Evolutionary conservation across 2,113 vertebrate genomes (phyloP), one percentile per base, ranked within the genome.

Genomic region (Labeo rohita): DNA sequence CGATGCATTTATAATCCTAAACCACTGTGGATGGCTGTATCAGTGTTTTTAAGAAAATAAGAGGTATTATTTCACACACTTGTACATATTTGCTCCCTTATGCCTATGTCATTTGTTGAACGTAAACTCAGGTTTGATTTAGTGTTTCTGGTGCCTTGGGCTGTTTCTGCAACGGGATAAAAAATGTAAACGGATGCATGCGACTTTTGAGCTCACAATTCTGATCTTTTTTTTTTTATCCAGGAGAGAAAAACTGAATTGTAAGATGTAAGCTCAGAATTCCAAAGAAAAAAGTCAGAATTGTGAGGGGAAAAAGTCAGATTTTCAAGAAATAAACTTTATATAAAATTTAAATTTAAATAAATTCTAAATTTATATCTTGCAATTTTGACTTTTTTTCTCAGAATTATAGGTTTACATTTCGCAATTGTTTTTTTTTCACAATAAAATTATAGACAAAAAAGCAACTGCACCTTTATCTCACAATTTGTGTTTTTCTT

Each of bases 51-150:
- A 80, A 65, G 3, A 66, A 65, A 65, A 23, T 47, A 65, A 65
- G 79, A 65, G 79, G 79, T 80, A 49, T 47, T 80, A 65, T 65
- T 80, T 80, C 43, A 39, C 77, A 65, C 3, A 49, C 59, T 15
- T 63, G 21, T 10, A 65, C 21, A 28, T 80, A 8, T 65, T 80
- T 28, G 39, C 78, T 65, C 39, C 59, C 6, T 79, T 39, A 45
- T 79, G 21, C 36, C 11, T 61, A 68, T 66, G 34, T 43, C 8
- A 43, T 72, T 21, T 45, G 68, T 11, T 11, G 39, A 45, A 45
- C 8, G 2, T 39, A 70, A 68, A 36, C 28, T 66, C 23, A 7
- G 9, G 36, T 70, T 70, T 9, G 39, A 56, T 78, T 61, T 45
- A 13, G 6, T 43, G 6, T 7, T 79, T 13, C 18, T 2, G 11